Evolutionary conservation across 2,888 invertebrate genomes (phyloP).

Genomic region (Acrobasis repandana): DNA sequence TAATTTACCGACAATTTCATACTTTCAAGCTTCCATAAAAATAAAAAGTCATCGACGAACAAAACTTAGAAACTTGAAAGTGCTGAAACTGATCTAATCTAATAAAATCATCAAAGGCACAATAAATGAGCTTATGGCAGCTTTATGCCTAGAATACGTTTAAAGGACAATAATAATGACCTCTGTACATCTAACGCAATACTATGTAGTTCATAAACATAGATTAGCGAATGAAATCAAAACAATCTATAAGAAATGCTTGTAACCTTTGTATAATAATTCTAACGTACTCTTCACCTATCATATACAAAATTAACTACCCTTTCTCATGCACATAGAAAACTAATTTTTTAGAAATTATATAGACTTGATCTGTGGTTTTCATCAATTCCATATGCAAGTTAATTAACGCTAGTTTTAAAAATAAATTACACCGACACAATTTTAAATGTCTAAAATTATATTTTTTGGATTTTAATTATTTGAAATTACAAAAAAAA

Average conservation of each 20-base stretch:
- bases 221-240: conserved; percentile 39
- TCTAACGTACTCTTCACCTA: conserved; percentile 20
- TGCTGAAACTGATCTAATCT: conserved; percentile 38
- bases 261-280: conserved; percentile 52
- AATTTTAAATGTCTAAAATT: not conserved
- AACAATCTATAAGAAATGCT: conserved; percentile 61
- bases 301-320: conserved; percentile 20
- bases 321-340: conserved; percentile 10
- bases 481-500: not conserved
- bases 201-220: conserved; percentile 38
- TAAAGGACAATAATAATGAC: conserved; percentile 48
- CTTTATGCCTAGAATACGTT: conserved; percentile 59
- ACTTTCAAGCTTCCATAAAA: conserved; percentile 31
- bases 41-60: conserved; percentile 23
- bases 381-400: conserved; percentile 1
- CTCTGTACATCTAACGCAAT: conserved; percentile 50
- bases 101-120: conserved; percentile 65
- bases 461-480: not conserved
- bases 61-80: conserved; percentile 37
- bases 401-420: not conserved
- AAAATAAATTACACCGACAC: not conserved
- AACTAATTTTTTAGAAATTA: not conserved
- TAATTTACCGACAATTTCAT: conserved; percentile 46
- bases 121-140: conserved; percentile 72
- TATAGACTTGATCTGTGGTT: conserved; percentile 17